phyloP scores from a whole-genome alignment of 2,113 vertebrate genomes.

The Kryptolebias marmoratus region DNA sequence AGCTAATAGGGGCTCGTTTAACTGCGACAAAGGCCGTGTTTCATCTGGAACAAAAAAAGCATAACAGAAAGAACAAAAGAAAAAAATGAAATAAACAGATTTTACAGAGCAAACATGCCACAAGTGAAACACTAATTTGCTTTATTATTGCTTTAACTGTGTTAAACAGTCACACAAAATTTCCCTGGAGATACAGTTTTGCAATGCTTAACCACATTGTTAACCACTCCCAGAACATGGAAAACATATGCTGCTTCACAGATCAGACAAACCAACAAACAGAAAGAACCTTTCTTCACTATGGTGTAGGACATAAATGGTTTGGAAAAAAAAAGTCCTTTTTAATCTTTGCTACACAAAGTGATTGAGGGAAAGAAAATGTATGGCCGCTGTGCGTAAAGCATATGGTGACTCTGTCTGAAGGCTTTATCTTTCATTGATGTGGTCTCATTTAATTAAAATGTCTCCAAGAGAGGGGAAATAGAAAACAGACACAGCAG shows the following conservation, averaged over 20 bases:
- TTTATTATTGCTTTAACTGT: conserved; percentile 3
- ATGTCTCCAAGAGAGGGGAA: conserved; percentile 33
- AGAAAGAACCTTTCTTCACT: conserved; percentile 38
- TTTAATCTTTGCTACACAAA: conserved; percentile 36
- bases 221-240: conserved; percentile 31
- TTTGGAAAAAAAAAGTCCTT: conserved; percentile 30
- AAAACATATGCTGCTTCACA: not conserved
- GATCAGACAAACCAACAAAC: conserved; percentile 54
- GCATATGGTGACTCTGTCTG: conserved; percentile 9
- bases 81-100: conserved; percentile 9
- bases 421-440: conserved; percentile 34
- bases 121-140: conserved; percentile 24
- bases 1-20: conserved; percentile 66
- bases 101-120: not conserved
- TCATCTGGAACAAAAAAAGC: conserved; percentile 70
- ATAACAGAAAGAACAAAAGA: conserved; percentile 27
- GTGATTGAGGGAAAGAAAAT: conserved; percentile 17
- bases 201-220: conserved; percentile 35
- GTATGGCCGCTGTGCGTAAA: not conserved
- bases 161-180: conserved; percentile 29
- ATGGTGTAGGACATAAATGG: conserved; percentile 28
- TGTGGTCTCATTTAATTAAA: conserved; percentile 57
- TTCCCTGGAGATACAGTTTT: conserved; percentile 7
- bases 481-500: conserved; percentile 41
- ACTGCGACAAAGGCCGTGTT: conserved; percentile 55